A percentile compares a stretch with the other conserved stretches of the same genome.
Conservation (phyloP, 1,140 invertebrate genomes). For the Drosophila melanica region DNA sequence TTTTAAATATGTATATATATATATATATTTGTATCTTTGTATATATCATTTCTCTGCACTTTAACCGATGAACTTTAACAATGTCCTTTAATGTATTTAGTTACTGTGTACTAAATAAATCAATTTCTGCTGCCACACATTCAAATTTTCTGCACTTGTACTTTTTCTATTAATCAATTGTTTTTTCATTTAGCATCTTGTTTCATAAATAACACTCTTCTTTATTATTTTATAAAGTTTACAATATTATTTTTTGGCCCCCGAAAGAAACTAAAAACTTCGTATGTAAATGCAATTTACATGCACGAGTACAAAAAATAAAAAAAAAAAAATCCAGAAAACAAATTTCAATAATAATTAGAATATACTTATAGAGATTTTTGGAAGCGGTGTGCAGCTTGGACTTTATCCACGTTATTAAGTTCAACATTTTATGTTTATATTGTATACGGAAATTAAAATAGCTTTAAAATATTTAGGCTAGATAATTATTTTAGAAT, state of each 20-base stretch:
- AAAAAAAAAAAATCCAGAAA: neutral
- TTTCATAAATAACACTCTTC: constrained; percentile 37
- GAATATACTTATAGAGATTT: constrained; percentile 23
- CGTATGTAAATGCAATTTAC: constrained; percentile 68
- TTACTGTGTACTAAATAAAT: constrained; percentile 58
- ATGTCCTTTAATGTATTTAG: constrained; percentile 59
- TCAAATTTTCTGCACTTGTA: constrained; percentile 43
- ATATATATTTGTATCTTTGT: constrained; percentile 34
- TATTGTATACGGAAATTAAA: constrained; percentile 28
- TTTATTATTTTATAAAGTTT: constrained; percentile 44
- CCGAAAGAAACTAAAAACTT: constrained; percentile 77
- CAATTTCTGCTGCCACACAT: constrained; percentile 53
- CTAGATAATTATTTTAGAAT: constrained; percentile 38
- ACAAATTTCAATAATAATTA: constrained; percentile 4
- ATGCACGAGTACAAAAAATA: constrained; percentile 37
- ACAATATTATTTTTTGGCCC: constrained; percentile 65
- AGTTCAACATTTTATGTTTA: constrained; percentile 50
- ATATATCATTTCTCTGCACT: constrained; percentile 60
- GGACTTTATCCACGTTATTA: constrained; percentile 23
- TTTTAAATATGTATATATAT: constrained; percentile 35
- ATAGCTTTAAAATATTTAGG: constrained; percentile 34
- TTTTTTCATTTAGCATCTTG: constrained; percentile 16
- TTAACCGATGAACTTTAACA: constrained; percentile 75
- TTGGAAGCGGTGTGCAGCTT: constrained; percentile 45
- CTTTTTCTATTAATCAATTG: constrained; percentile 17